Evolutionary conservation across 2,113 vertebrate genomes (phyloP), one percentile per base, ranked within the genome.

Genomic region (Ammodytes marinus): DNA sequence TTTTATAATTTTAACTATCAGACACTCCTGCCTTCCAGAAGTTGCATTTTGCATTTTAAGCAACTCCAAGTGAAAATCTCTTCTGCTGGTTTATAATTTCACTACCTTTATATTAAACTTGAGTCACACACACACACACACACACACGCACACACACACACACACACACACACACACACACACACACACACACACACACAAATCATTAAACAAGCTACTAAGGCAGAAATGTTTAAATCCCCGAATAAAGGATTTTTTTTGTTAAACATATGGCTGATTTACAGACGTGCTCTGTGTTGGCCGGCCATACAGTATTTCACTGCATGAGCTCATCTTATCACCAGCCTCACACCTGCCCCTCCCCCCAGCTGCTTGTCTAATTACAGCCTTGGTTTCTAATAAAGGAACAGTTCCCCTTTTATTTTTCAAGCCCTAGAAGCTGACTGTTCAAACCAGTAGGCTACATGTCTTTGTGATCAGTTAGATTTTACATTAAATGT

Each of bases 381-480:
- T 93, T 92, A 93, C 77, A 84, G 79, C 63, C 42, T 27, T 80
- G 85, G 46, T 64, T 65, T 50, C 67, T 83, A 87, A 92, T 91
- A 92, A 94, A 93, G 89, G 86, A 58, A 90, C 88, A 90, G 87
- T 80, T 64, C 76, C 77, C 66, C 64, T 79, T 82, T 83, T 61
- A 54, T 69, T 63, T 73, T 67, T 19, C 27, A 53, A 73, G 64
- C 74, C 6, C 2, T 12, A 15, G 15, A 27, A 0, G 2, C 63
- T 15, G 52, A 35, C 13, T 19, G 59, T 58, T 74, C 60, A 66
- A 80, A 49, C 15, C 59, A 66, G 45, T 6, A 27, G 27, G 27
- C 27, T 27, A 39, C 42, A 39, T n/a, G 19, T 19, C 19, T 68
- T 66, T 73, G 35, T 58, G 13, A 54, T 55, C 6, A 35, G 27